phyloP scores from a whole-genome alignment of 2,797 vertebrate species.

The Crocodylus rhombifer region DNA sequence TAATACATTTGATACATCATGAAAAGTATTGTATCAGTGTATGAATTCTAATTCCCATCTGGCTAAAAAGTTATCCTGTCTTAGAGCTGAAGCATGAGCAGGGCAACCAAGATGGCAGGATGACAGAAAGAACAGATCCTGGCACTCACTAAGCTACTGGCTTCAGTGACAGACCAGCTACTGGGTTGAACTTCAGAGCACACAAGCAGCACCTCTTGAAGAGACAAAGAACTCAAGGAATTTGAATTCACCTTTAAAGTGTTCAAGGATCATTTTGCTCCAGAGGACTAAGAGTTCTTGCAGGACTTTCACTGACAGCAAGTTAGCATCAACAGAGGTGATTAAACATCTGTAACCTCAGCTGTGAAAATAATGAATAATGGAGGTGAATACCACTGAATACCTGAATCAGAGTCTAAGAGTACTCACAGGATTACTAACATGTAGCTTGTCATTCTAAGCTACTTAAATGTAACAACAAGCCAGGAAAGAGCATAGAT shows the following conservation, averaged over 20 bases:
- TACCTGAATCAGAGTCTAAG: neutral
- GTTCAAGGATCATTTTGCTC: neutral
- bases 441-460: neutral
- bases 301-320: neutral
- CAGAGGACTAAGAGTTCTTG: neutral
- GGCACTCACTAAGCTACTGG: neutral
- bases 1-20: neutral
- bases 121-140: neutral
- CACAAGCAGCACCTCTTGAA: neutral
- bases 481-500: neutral
- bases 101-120: neutral
- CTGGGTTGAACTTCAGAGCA: neutral
- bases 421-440: neutral
- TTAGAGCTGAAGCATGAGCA: neutral
- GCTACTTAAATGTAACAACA: neutral
- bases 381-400: neutral
- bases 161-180: neutral
- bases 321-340: neutral
- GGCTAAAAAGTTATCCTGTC: neutral
- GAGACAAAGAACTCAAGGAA: neutral
- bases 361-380: neutral
- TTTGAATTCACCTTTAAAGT: neutral
- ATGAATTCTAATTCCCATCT: neutral
- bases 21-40: neutral
- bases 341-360: neutral